A percentile compares a stretch with the other conserved stretches of the same genome.
phyloP scores from a whole-genome alignment of 2,797 vertebrate genomes.

The Thripadectes ignobilis region DNA sequence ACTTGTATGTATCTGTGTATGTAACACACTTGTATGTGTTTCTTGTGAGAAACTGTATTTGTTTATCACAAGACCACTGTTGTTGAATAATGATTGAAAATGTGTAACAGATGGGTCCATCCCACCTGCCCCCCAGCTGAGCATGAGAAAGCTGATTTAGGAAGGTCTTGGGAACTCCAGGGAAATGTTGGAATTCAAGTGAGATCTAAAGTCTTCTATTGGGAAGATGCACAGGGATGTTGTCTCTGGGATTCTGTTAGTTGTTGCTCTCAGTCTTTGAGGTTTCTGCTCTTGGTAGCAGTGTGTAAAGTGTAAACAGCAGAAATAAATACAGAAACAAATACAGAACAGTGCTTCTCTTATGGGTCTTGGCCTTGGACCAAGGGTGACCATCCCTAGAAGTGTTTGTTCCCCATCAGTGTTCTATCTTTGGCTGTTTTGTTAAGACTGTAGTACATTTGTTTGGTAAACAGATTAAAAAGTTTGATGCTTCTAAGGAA shows the following conservation, averaged over 20 bases:
- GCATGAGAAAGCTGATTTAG: not conserved
- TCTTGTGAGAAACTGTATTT: not conserved
- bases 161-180: not conserved
- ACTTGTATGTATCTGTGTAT: not conserved
- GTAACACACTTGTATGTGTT: not conserved
- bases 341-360: rapidly evolving
- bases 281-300: not conserved
- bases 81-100: not conserved
- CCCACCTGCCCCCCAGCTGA: not conserved
- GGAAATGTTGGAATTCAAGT: not conserved
- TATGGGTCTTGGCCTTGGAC: not conserved
- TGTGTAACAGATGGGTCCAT: not conserved
- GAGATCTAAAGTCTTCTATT: rapidly evolving
- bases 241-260: not conserved
- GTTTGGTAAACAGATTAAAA: not conserved
- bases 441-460: not conserved
- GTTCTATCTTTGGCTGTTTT: not conserved
- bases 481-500: not conserved
- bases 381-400: not conserved
- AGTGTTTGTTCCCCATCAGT: not conserved
- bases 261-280: not conserved
- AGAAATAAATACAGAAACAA: not conserved
- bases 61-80: not conserved
- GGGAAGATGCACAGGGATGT: not conserved
- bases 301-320: not conserved